Conservation (phyloP, 2,113 vertebrate genomes). For the Hippolais icterina region DNA sequence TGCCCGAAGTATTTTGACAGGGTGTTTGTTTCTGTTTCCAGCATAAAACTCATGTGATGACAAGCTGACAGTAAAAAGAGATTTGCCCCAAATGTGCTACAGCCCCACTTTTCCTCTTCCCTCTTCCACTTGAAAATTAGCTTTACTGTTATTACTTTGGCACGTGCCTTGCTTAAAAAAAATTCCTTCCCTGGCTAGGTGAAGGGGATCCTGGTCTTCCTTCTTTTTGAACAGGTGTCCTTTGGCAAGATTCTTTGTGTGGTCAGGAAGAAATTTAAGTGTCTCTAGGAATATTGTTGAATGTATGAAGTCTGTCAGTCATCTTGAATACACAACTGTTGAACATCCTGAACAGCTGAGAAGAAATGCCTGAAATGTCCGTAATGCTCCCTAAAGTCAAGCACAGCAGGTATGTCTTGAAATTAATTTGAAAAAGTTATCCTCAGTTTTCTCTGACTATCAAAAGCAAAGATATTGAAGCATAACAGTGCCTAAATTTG, state of each 20-base stretch:
- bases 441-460: background rate
- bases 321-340: background rate
- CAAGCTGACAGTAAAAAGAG: constrained; percentile 52
- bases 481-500: background rate
- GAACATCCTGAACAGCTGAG: background rate
- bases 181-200: background rate
- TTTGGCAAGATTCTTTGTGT: background rate
- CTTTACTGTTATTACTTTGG: constrained; percentile 9
- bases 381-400: background rate
- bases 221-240: background rate
- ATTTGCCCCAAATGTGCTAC: constrained; percentile 43
- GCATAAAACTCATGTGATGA: constrained; percentile 41
- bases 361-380: background rate
- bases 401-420: background rate
- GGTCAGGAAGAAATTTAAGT: background rate
- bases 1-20: constrained; percentile 50
- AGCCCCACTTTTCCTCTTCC: background rate
- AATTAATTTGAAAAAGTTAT: background rate
- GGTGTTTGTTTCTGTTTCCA: constrained; percentile 55
- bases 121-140: constrained; percentile 9
- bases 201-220: background rate
- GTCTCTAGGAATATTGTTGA: background rate
- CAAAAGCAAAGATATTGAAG: background rate
- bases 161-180: background rate
- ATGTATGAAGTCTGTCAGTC: background rate